Percentiles rank a stretch among this genome's conserved stretches.
Evolutionary conservation across 2,113 vertebrate species (phyloP).

Genomic region (Thamnophis sirtalis): DNA sequence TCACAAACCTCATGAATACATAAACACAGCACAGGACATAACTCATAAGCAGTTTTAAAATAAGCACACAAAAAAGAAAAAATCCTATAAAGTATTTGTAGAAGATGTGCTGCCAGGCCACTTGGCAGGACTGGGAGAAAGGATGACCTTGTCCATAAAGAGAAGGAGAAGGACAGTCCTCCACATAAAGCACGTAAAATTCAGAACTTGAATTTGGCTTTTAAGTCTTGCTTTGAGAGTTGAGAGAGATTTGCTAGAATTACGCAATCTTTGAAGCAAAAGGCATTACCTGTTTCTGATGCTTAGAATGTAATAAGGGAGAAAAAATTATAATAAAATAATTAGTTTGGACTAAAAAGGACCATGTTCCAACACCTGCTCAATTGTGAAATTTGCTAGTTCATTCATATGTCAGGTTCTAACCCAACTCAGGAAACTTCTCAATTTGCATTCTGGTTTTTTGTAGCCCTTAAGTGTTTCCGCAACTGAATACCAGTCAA

Average conservation of each 20-base stretch:
- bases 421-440: not conserved
- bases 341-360: not conserved
- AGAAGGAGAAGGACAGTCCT: not conserved
- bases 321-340: not conserved
- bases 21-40: not conserved
- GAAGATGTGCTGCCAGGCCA: not conserved
- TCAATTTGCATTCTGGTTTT: not conserved
- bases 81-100: not conserved
- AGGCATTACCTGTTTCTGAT: not conserved
- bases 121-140: not conserved
- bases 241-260: not conserved
- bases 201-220: slow-evolving; percentile 7
- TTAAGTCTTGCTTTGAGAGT: slow-evolving; percentile 1
- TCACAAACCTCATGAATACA: not conserved
- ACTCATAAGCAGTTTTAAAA: not conserved
- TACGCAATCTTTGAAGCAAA: not conserved
- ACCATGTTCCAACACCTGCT: not conserved
- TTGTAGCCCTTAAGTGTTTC: not conserved
- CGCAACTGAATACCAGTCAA: not conserved
- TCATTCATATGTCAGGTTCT: not conserved
- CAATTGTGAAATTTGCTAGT: not conserved
- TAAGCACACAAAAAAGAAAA: not conserved
- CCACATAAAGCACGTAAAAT: slow-evolving; percentile 5
- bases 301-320: not conserved
- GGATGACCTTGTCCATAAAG: not conserved